Evolutionary conservation across 2,797 vertebrate species (phyloP), one percentile per base, ranked within the genome.

Genomic region (Siniperca undulata): DNA sequence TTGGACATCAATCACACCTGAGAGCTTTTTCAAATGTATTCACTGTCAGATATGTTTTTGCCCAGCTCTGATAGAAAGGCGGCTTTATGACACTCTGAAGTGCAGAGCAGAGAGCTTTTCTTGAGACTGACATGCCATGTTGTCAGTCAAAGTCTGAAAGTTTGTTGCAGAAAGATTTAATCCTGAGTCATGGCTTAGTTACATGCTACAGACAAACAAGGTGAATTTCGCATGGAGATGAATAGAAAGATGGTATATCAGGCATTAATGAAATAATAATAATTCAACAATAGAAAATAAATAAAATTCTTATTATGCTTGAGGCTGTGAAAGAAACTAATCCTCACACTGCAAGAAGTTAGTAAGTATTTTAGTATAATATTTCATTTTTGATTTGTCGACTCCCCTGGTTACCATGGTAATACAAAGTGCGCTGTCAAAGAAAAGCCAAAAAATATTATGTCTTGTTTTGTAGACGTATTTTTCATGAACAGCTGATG

Each of bases 1-100:
- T 83, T 30, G 22, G 66, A 80, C 86, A 88, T 89, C 90, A 88
- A 90, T 87, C 83, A 67, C 75, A 77, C 79, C 78, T 86, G 68
- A 89, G 81, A 89, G 81, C 82, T 83, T 84, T 88, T 77, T 86
- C 1, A 70, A 73, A 85, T 86, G 17, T 83, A 82, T 91, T 90
- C 77, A 36, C 64, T 90, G 88, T 90, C 93, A 92, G 88, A 88
- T 84, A 77, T 78, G 81, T 73, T 83, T 89, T 90, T 68, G 59
- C 76, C 58, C 40, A 27, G 74, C 74, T 81, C 67, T 83, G 73
- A 87, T 77, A 78, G 83, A 88, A 81, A 67, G 58, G 81, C 66
- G 69, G 56, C 72, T 77, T 85, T 74, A 52, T 71, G 82, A 83
- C 13, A 30, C 73, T 74, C 48, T 67, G 82, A 85, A 82, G 82